A percentile compares a stretch with the other conserved stretches of the same genome.
Conservation (phyloP, 2,888 invertebrate species). For the Mythimna impura region DNA sequence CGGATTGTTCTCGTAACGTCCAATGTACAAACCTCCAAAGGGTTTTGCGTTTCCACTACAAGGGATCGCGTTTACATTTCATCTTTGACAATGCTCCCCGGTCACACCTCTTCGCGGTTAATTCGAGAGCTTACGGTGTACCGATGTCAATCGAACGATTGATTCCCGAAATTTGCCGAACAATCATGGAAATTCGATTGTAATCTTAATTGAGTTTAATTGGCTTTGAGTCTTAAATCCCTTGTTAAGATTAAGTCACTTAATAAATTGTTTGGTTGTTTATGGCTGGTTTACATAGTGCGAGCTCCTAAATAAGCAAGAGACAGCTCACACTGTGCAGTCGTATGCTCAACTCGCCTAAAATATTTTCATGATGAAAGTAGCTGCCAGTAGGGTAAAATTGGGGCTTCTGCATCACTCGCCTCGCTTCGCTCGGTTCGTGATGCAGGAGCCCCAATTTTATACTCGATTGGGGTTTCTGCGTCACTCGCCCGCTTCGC, state of each 20-base stretch:
- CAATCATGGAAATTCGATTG: conserved; percentile 48
- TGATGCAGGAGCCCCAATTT: too few species aligned
- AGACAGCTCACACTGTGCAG: too few species aligned
- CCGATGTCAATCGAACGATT: conserved; percentile 45
- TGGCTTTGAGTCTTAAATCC: conserved; percentile 1
- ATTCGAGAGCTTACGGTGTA: conserved; percentile 49
- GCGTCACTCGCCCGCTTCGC: too few species aligned
- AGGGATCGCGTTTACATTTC: conserved; percentile 57
- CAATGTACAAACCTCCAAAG: conserved; percentile 6
- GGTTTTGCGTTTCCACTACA: conserved; percentile 31
- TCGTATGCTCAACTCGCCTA: too few species aligned
- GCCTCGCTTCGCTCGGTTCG: too few species aligned
- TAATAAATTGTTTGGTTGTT: neutral
- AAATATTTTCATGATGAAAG: too few species aligned
- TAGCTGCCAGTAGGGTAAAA: too few species aligned
- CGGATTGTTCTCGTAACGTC: neutral
- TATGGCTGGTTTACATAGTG: neutral
- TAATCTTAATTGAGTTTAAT: conserved; percentile 16
- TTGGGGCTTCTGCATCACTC: too few species aligned
- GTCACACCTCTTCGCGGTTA: conserved; percentile 63
- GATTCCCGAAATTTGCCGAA: conserved; percentile 47
- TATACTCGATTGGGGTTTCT: too few species aligned
- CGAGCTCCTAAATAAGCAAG: too few species aligned
- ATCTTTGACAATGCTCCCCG: conserved; percentile 53
- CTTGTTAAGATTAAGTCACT: conserved; percentile 15